Evolutionary conservation across 2,113 vertebrate species (phyloP).

Genomic region (Galbula dea): DNA sequence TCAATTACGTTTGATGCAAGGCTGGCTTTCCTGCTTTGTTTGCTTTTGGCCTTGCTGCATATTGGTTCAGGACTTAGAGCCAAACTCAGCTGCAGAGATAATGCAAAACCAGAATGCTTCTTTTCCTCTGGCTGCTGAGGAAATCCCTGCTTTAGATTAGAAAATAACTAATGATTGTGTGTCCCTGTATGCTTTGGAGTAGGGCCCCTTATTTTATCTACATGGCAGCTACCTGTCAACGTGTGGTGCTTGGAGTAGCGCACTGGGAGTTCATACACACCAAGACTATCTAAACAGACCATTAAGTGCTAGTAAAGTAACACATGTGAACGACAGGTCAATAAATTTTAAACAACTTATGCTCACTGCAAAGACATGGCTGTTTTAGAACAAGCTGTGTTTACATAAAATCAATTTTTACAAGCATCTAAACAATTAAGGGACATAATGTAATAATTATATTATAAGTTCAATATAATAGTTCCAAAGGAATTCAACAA

Average conservation of each 20-base stretch:
- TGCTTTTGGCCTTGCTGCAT: conserved; percentile 13
- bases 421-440: conserved; percentile 77
- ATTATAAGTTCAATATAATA: conserved; percentile 40
- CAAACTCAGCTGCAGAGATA: conserved; percentile 10
- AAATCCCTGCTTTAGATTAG: conserved; percentile 61
- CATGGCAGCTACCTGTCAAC: conserved; percentile 72
- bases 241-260: conserved; percentile 63
- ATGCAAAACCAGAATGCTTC: not conserved
- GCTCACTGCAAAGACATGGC: conserved; percentile 63
- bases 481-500: not conserved
- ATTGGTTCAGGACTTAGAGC: conserved; percentile 17
- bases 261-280: conserved; percentile 74
- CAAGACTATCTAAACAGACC: conserved; percentile 81
- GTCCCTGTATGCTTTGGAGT: conserved; percentile 43
- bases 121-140: not conserved
- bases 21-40: conserved; percentile 35
- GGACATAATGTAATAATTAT: conserved; percentile 49
- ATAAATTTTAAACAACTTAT: conserved; percentile 77
- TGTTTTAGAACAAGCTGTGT: conserved; percentile 59
- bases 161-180: conserved; percentile 63
- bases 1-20: not conserved
- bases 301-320: conserved; percentile 80
- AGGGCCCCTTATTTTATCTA: conserved; percentile 72
- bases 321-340: conserved; percentile 78
- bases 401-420: conserved; percentile 83